Evolutionary conservation across 2,888 invertebrate species (phyloP).

Genomic region (Hemaris fuciformis): DNA sequence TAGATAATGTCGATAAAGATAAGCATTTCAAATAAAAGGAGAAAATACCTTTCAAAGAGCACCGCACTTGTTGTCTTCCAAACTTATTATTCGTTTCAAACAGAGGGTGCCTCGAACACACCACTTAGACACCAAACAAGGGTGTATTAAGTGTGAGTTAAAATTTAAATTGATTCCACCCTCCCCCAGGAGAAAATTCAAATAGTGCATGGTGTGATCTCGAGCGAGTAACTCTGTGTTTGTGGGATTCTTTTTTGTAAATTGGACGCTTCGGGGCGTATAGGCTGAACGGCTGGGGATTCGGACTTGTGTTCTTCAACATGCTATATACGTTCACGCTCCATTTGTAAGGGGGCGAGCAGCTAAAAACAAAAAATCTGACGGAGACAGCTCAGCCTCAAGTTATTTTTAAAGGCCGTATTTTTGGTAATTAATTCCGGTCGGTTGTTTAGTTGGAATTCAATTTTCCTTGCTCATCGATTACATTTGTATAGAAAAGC

Average conservation of each 20-base stretch:
- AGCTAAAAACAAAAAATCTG: neutral
- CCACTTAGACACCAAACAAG: slow-evolving; percentile 82
- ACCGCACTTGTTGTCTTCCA: slow-evolving; percentile 66
- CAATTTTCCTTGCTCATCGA: slow-evolving; percentile 60
- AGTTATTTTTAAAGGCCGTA: neutral
- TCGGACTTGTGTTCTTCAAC: slow-evolving; percentile 38
- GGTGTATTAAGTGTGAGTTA: slow-evolving; percentile 81
- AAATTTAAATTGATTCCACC: slow-evolving; percentile 82
- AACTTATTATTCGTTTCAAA: slow-evolving; percentile 76
- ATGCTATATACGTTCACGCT: slow-evolving; percentile 57
- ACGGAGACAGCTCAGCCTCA: neutral
- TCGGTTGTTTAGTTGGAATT: slow-evolving; percentile 46
- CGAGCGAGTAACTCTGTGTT: slow-evolving; percentile 70
- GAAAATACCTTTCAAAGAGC: slow-evolving; percentile 16
- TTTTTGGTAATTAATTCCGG: slow-evolving; percentile 48
- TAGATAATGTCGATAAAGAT: neutral
- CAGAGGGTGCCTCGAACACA: slow-evolving; percentile 79
- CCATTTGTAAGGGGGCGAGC: slow-evolving; percentile 55
- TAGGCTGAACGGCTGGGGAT: slow-evolving; percentile 52
- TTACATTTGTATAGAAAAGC: slow-evolving; percentile 56
- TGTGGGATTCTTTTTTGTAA: slow-evolving; percentile 78
- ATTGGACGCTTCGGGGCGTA: slow-evolving; percentile 77
- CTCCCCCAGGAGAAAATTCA: slow-evolving; percentile 73
- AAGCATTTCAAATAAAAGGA: neutral
- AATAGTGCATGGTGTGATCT: slow-evolving; percentile 79